Evolutionary conservation across 2,797 vertebrate genomes (phyloP).

Genomic region (Falco rusticolus): DNA sequence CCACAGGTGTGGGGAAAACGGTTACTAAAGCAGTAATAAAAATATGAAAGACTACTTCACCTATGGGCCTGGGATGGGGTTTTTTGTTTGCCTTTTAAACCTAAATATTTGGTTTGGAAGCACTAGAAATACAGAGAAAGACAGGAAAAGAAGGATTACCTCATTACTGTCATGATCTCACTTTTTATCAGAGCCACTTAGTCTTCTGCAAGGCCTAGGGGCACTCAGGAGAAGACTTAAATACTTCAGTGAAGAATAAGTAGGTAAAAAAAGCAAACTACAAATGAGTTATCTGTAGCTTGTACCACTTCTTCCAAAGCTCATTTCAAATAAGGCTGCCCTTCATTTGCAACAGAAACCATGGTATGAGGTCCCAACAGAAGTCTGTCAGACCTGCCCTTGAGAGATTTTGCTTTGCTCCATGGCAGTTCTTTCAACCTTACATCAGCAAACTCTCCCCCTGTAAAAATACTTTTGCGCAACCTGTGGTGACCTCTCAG

Average conservation of each 20-base stretch:
- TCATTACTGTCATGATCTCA: conserved; percentile 54
- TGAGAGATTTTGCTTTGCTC: not conserved
- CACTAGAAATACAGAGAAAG: conserved; percentile 15
- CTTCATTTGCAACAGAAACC: not conserved
- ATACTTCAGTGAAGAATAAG: conserved; percentile 2
- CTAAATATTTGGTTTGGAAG: conserved; percentile 64
- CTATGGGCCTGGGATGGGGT: not conserved
- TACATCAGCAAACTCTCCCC: not conserved
- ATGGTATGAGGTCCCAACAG: not conserved
- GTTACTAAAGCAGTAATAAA: conserved; percentile 30
- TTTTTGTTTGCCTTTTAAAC: conserved; percentile 36
- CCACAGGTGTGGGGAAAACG: conserved; percentile 17
- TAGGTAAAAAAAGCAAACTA: not conserved
- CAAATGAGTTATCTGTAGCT: not conserved
- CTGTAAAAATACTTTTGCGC: not conserved
- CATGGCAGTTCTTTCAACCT: not conserved
- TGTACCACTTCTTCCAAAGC: conserved; percentile 40
- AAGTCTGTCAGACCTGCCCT: not conserved
- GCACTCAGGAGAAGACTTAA: not conserved
- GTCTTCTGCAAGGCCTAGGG: conserved; percentile 16
- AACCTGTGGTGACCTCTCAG: not conserved
- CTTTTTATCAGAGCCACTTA: conserved; percentile 41
- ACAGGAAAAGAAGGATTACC: conserved; percentile 33
- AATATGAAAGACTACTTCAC: conserved; percentile 23
- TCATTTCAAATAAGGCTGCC: not conserved